Conservation (phyloP, 2,888 invertebrate genomes). For the Pterobdella sp. region DNA sequence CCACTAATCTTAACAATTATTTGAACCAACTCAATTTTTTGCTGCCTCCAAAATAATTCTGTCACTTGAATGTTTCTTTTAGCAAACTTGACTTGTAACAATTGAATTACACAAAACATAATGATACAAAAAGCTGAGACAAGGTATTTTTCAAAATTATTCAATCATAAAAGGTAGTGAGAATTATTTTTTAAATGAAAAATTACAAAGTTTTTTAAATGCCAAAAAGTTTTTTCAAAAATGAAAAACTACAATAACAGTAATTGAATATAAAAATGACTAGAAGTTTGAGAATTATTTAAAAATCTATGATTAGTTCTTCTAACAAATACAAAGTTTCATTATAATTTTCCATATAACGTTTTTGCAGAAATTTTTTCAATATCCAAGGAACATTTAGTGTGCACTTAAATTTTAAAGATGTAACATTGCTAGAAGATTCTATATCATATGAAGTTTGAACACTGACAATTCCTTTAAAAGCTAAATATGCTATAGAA, state of each 20-base stretch:
- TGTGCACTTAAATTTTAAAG: not conserved
- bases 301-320: not conserved
- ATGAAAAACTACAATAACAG: no score
- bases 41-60: no score
- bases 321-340: not conserved
- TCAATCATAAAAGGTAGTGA: not conserved
- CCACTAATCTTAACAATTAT: no score
- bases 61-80: not conserved
- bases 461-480: slow-evolving; percentile 1
- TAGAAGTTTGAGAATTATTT: not conserved
- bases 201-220: not conserved
- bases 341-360: slow-evolving; percentile 6
- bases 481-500: not conserved
- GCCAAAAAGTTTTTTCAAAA: no score
- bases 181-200: not conserved
- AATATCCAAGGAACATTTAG: not conserved
- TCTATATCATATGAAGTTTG: not conserved
- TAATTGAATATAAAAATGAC: not conserved
- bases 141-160: not conserved
- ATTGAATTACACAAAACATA: not conserved
- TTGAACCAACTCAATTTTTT: no score
- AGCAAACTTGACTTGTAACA: not conserved
- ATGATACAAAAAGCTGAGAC: not conserved
- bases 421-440: not conserved
- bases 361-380: not conserved